These are phyloP conservation scores for Drosophila fuyamai DNA, from an alignment of 1,140 invertebrate genomes.

Conservation along the genomic window DNA sequence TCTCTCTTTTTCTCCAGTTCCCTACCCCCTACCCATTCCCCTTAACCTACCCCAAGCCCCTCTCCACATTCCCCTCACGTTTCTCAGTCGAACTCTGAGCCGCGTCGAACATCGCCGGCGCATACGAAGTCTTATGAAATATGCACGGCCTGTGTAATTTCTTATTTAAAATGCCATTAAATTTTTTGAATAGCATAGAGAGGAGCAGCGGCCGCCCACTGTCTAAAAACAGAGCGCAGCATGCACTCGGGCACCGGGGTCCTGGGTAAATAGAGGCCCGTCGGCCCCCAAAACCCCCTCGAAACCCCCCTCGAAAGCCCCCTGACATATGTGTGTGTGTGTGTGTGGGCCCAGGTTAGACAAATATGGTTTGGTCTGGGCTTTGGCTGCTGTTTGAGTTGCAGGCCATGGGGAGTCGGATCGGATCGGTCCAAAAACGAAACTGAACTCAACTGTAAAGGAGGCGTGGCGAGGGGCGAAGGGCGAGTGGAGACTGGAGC, in stretches of 20 bases:
- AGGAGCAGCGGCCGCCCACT: slow-evolving; percentile 33
- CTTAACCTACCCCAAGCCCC: too few relatives aligned
- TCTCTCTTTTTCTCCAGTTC: not conserved
- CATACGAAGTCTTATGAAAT: slow-evolving; percentile 84
- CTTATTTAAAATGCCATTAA: slow-evolving; percentile 85
- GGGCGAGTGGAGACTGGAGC: slow-evolving; percentile 17
- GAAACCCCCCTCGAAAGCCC: not conserved
- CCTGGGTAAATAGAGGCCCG: slow-evolving; percentile 76
- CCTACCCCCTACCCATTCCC: not conserved
- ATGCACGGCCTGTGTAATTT: slow-evolving; percentile 83
- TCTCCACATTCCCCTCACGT: not conserved
- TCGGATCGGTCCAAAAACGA: slow-evolving; percentile 33
- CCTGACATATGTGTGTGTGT: slow-evolving; percentile 20
- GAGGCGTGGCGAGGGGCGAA: not conserved
- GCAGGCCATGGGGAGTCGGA: slow-evolving; percentile 64
- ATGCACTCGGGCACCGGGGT: slow-evolving; percentile 60
- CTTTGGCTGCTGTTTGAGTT: slow-evolving; percentile 75
- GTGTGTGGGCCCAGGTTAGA: slow-evolving; percentile 74
- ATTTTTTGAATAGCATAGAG: slow-evolving; percentile 84
- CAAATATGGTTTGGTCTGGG: slow-evolving; percentile 77
- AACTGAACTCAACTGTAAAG: slow-evolving; percentile 28
- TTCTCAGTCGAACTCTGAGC: slow-evolving; percentile 67
- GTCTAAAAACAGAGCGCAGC: slow-evolving; percentile 78
- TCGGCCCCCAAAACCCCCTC: slow-evolving; percentile 21
- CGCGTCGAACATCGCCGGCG: slow-evolving; percentile 67